Evolutionary conservation across 2,113 vertebrate species (phyloP).

Genomic region (Okapia johnstoni): DNA sequence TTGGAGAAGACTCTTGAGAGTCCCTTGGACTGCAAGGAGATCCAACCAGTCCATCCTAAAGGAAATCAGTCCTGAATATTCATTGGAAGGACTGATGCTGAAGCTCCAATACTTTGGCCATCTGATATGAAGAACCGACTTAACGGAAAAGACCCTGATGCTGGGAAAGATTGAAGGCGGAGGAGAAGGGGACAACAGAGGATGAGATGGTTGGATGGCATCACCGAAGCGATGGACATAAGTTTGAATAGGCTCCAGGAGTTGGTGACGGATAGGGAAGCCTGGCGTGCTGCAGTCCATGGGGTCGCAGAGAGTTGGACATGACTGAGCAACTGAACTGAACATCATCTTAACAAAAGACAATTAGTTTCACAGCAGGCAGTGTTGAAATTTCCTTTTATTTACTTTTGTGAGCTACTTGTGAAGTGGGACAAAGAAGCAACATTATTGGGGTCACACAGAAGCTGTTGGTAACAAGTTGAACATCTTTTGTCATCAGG

Average conservation of each 20-base stretch:
- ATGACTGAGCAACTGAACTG: not conserved
- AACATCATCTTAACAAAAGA: not conserved
- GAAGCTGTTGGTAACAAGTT: not conserved
- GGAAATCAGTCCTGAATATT: not conserved
- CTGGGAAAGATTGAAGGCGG: not conserved
- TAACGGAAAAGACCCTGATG: not conserved
- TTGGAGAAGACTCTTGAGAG: not conserved
- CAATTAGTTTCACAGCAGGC: not conserved
- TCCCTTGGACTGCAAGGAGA: not conserved
- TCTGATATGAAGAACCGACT: not conserved
- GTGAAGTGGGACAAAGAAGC: not conserved
- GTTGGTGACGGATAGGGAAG: not conserved
- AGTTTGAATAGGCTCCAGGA: not conserved
- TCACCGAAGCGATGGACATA: not conserved
- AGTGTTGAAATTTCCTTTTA: not conserved
- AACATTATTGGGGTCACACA: not conserved
- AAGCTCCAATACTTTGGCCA: not conserved
- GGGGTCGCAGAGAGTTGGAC: rapidly evolving
- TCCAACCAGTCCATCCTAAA: not conserved
- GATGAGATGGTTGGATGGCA: not conserved
- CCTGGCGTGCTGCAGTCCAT: not conserved
- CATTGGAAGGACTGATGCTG: not conserved
- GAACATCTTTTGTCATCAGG: not conserved
- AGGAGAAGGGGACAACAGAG: not conserved
- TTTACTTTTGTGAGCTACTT: not conserved